Base-by-base conservation (phyloP, 2,113 vertebrate genomes). In the Sceloporus tristichus region DNA sequence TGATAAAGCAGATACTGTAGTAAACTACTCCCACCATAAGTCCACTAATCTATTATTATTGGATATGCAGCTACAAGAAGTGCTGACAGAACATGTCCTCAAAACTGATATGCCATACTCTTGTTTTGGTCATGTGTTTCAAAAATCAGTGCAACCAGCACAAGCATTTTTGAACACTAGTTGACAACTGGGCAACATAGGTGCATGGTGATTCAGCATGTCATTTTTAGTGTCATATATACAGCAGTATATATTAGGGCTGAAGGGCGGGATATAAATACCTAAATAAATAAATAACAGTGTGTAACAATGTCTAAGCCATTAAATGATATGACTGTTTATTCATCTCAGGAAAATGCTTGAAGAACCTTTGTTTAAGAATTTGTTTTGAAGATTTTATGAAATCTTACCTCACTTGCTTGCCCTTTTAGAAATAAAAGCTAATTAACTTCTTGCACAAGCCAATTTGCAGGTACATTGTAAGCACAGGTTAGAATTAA, bases 401-500 rank as follows among this genome's bases (percentile, higher is more conserved):
- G 2, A 87, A 90, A 79, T 93, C 66, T 80, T 23, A 84, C 90
- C 74, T 71, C 88, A 76, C 13, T 93, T 4, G 2, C 71, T 79
- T 14, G 0, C 89, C 78, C 53, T 91, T 96, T 91, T 27, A 89
- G 77, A 96, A 95, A 91, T 89, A 91, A 93, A 93, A 85, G 14
- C 77, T 91, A 91, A 90, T 94, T 96, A 93, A 84, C 70, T 95
- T 91, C 85, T 86, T 90, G 65, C 75, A 76, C 85, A 93, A 94
- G 82, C n/a, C 82, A 94, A 68, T 95, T 95, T 95, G 77, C 82
- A 94, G 83, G 66, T 93, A 91, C 59, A 84, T 68, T 93, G 23
- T 95, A 93, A 93, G 42, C 89, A 86, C 66, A 91, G 89, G 84
- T 93, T 96, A 91, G 82, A 94, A 92, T 92, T 90, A 90, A 94